A percentile compares a stretch with the other conserved stretches of the same genome.
These are phyloP conservation scores for Celastrina argiolus DNA, from an alignment of 2,888 invertebrate species.

Conservation along the genomic window DNA sequence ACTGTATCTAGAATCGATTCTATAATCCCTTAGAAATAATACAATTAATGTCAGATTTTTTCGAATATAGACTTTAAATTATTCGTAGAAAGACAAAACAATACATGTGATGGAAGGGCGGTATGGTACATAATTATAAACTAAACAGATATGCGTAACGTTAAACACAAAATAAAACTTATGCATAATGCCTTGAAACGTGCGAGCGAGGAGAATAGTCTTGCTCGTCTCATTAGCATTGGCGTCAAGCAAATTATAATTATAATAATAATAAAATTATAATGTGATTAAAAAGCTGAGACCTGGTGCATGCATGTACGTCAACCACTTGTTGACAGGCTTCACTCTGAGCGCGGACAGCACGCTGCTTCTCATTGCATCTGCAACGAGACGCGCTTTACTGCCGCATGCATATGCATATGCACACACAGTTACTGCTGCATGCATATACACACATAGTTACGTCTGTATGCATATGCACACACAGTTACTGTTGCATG, in stretches of 20 bases:
- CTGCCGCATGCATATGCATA: conserved; percentile 21
- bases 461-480: not conserved
- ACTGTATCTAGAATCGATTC: too few relatives aligned
- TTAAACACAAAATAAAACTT: not conserved
- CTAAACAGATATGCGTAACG: not conserved
- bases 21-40: too few relatives aligned
- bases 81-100: not conserved
- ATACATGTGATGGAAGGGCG: not conserved
- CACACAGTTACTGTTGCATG: not conserved
- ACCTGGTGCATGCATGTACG: conserved; percentile 77
- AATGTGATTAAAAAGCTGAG: conserved; percentile 62
- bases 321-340: conserved; percentile 74
- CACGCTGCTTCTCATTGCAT: conserved; percentile 62
- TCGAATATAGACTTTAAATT: too few relatives aligned
- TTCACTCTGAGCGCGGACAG: conserved; percentile 61
- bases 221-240: not conserved
- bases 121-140: not conserved
- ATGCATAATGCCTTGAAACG: not conserved
- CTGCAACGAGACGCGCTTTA: conserved; percentile 61
- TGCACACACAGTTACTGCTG: not conserved
- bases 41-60: too few relatives aligned
- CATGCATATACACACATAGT: not conserved
- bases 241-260: conserved; percentile 12
- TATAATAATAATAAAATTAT: conserved; percentile 36
- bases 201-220: not conserved